phyloP scores from a whole-genome alignment of 2,797 vertebrate genomes.

The Darevskia nairensis region DNA sequence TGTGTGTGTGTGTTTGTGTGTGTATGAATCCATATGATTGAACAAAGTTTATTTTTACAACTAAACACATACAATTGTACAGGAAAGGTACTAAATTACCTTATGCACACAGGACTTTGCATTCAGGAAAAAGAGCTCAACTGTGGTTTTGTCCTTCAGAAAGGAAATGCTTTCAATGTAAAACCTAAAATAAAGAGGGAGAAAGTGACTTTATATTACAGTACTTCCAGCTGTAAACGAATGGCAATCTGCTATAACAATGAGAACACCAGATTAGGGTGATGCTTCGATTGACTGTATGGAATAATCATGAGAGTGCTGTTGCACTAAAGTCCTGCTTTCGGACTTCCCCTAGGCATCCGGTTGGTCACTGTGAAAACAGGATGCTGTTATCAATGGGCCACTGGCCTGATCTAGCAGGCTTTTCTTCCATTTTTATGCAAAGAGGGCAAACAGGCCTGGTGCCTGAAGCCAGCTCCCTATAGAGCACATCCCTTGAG shows the following conservation, averaged over 20 bases:
- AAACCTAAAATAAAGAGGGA: slow-evolving; percentile 84
- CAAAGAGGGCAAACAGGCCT: not conserved
- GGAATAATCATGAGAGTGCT: not conserved
- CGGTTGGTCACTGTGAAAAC: too few relatives aligned
- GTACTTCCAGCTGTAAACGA: not conserved
- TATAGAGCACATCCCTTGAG: too few relatives aligned
- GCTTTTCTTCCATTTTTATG: too few relatives aligned
- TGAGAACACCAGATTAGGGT: not conserved
- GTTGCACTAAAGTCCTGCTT: too few relatives aligned
- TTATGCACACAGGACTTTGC: slow-evolving; percentile 93
- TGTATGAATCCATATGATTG: too few relatives aligned
- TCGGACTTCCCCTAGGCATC: too few relatives aligned
- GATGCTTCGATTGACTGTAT: not conserved
- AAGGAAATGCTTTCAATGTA: slow-evolving; percentile 96
- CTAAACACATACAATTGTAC: not conserved
- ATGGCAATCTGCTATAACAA: not conserved
- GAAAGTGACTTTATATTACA: slow-evolving; percentile 32
- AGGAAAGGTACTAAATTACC: slow-evolving; percentile 77
- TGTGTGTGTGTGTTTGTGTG: too few relatives aligned
- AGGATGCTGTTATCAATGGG: too few relatives aligned
- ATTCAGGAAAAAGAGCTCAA: slow-evolving; percentile 97
- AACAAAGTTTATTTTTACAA: not conserved
- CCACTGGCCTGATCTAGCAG: too few relatives aligned
- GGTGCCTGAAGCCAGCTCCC: too few relatives aligned
- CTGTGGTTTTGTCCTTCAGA: slow-evolving; percentile 93